phyloP scores from a whole-genome alignment of 2,113 vertebrate genomes.

The Galemys pyrenaicus region DNA sequence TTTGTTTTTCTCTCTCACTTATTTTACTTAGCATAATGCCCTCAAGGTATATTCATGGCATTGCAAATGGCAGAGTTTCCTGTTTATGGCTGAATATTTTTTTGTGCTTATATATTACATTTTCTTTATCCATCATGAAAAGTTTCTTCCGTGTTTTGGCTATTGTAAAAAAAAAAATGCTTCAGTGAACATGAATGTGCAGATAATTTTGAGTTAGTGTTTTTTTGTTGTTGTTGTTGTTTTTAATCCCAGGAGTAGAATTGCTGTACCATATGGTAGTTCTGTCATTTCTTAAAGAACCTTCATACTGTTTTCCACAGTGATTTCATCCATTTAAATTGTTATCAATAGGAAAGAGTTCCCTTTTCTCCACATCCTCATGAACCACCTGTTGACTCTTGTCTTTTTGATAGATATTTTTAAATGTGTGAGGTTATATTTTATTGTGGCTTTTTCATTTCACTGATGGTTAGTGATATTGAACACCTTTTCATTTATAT shows the following conservation, averaged over 20 bases:
- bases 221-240: neutral
- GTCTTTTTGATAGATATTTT: neutral
- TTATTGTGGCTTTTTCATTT: neutral
- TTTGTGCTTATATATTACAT: too few relatives aligned
- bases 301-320: neutral
- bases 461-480: neutral
- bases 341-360: neutral
- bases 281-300: neutral
- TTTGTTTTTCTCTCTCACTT: neutral
- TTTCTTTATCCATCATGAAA: neutral
- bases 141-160: neutral
- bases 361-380: neutral
- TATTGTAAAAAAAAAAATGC: neutral
- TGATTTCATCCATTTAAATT: neutral
- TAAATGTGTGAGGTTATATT: neutral
- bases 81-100: neutral
- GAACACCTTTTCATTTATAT: neutral
- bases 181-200: neutral
- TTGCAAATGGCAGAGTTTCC: neutral
- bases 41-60: neutral
- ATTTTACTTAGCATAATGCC: neutral
- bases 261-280: neutral
- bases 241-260: neutral
- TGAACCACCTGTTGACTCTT: neutral
- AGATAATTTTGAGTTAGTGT: neutral